A percentile compares a stretch with the other conserved stretches of the same genome.
These are phyloP conservation scores for Nothobranchius furzeri DNA, from an alignment of 2,113 vertebrate genomes.

Conservation along the genomic window DNA sequence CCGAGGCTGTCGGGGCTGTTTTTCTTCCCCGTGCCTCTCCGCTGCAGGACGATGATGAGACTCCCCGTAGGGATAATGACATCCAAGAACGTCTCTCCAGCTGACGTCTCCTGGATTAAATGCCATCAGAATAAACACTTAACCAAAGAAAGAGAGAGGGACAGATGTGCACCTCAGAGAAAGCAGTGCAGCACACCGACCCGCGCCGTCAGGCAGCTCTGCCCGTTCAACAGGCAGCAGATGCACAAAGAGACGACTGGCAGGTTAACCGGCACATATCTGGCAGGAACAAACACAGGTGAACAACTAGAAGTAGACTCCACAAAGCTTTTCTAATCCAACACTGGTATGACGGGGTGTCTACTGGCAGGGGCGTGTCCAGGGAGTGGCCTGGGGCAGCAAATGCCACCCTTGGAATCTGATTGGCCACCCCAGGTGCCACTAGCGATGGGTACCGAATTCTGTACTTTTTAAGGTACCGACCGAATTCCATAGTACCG, in stretches of 20 bases:
- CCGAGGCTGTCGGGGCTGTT: slow-evolving; percentile 51
- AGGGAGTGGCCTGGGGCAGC: no score
- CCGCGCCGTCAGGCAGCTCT: slow-evolving; percentile 20
- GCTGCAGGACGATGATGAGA: slow-evolving; percentile 55
- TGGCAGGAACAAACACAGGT: slow-evolving; percentile 49
- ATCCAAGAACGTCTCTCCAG: slow-evolving; percentile 59
- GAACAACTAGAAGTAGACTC: slow-evolving; percentile 24
- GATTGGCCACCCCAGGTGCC: no score
- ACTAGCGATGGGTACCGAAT: no score
- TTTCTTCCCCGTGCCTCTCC: slow-evolving; percentile 29
- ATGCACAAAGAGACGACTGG: slow-evolving; percentile 28
- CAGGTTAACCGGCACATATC: slow-evolving; percentile 41
- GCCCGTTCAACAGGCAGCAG: slow-evolving; percentile 36
- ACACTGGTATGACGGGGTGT: slow-evolving; percentile 8
- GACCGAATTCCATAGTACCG: no score
- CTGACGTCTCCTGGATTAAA: slow-evolving; percentile 65
- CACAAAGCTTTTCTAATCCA: slow-evolving; percentile 25
- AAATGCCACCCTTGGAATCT: no score
- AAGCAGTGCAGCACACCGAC: slow-evolving; percentile 18
- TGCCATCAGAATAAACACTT: slow-evolving; percentile 38
- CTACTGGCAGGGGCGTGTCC: neutral
- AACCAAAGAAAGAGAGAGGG: slow-evolving; percentile 16
- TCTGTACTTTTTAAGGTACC: no score
- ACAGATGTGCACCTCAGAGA: slow-evolving; percentile 2
- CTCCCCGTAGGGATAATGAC: slow-evolving; percentile 63